Percentiles rank a stretch among this genome's conserved stretches.
These are phyloP conservation scores for Plagodis dolabraria DNA, from an alignment of 2,888 invertebrate genomes.

Conservation along the genomic window DNA sequence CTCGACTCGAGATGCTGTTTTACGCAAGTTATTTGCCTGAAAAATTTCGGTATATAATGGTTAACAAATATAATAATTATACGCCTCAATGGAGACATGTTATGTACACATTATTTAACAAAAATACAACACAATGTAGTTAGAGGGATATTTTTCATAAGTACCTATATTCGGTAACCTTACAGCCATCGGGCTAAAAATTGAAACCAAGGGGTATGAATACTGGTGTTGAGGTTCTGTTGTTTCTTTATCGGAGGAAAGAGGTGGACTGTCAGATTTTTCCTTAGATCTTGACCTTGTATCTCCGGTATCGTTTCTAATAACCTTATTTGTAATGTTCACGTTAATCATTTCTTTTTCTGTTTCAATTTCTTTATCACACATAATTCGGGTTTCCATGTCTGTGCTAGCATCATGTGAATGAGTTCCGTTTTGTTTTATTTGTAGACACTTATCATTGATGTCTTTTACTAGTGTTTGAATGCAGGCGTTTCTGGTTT, in stretches of 20 bases:
- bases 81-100: conserved; percentile 25
- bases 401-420: conserved; percentile 56
- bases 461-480: conserved; percentile 61
- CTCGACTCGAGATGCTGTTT: conserved; percentile 96
- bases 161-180: conserved; percentile 81
- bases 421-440: conserved; percentile 43
- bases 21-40: conserved; percentile 94
- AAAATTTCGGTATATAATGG: conserved; percentile 79
- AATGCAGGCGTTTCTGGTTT: conserved; percentile 55
- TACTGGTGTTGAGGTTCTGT: conserved; percentile 53
- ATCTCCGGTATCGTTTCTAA: conserved; percentile 17
- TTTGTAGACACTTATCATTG: conserved; percentile 59
- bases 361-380: conserved; percentile 46
- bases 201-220: conserved; percentile 70
- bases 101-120: conserved; percentile 44
- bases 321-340: conserved; percentile 5
- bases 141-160: conserved; percentile 51
- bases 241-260: conserved; percentile 65
- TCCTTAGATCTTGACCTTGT: conserved; percentile 47
- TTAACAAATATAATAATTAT: conserved; percentile 42
- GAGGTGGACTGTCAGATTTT: conserved; percentile 78
- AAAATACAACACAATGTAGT: conserved; percentile 52
- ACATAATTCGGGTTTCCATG: conserved; percentile 44
- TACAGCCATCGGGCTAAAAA: conserved; percentile 79
- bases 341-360: conserved; percentile 18